phyloP scores from a whole-genome alignment of 2,888 invertebrate species.

The Dicyrtomina minuta region DNA sequence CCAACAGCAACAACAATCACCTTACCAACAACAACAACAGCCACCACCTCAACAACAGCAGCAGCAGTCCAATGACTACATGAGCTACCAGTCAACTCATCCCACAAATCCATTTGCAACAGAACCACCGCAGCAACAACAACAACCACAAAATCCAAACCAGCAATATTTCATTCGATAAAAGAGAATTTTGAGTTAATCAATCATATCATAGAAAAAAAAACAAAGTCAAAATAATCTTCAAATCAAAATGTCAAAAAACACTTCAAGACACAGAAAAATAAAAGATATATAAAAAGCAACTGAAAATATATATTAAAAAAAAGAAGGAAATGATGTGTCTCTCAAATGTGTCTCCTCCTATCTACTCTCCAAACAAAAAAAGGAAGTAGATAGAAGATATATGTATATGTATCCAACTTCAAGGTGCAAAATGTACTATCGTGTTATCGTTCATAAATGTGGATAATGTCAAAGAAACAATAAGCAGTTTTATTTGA shows the following conservation, averaged over 20 bases:
- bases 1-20: neutral
- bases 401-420: too few species aligned
- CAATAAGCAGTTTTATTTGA: too few species aligned
- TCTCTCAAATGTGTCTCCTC: too few species aligned
- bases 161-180: constrained; percentile 42
- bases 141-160: constrained; percentile 10
- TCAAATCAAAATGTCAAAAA: neutral
- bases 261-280: too few species aligned
- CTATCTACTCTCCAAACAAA: too few species aligned
- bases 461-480: too few species aligned
- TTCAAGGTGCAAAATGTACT: too few species aligned
- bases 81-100: constrained; percentile 32
- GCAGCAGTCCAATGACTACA: constrained; percentile 7
- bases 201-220: constrained; percentile 26
- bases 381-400: too few species aligned
- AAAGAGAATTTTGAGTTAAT: constrained; percentile 22
- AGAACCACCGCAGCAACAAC: neutral
- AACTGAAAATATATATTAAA: neutral
- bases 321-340: too few species aligned
- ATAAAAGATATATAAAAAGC: too few species aligned
- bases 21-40: constrained; percentile 7
- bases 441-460: too few species aligned
- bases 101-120: constrained; percentile 15
- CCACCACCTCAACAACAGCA: constrained; percentile 11
- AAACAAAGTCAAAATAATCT: neutral